Evolutionary conservation across 2,797 vertebrate genomes (phyloP).

Genomic region (Channallabes apus): DNA sequence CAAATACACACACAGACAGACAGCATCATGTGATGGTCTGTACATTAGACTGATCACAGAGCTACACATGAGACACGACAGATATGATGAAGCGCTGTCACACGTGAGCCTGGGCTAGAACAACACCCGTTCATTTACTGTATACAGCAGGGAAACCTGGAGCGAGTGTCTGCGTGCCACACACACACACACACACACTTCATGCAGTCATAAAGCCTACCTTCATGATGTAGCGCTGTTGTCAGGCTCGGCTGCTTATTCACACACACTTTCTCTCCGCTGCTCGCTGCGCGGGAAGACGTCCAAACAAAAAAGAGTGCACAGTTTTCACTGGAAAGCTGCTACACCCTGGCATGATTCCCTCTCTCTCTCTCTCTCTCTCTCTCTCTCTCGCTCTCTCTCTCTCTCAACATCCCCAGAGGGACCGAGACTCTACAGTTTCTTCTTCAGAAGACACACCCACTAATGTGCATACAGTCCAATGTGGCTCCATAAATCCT

Average conservation of each 20-base stretch:
- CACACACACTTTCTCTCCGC: slow-evolving; percentile 29
- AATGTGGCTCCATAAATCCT: slow-evolving; percentile 22
- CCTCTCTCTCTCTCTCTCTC: slow-evolving; percentile 28
- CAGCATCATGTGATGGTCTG: background rate
- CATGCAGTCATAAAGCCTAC: slow-evolving; percentile 30
- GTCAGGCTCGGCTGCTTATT: slow-evolving; percentile 6
- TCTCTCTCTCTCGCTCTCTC: background rate
- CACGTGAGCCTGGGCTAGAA: background rate
- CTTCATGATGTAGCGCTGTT: slow-evolving; percentile 48
- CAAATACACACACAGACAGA: background rate
- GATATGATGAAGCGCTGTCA: background rate
- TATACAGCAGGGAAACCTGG: background rate
- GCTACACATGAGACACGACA: background rate
- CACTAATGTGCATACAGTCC: slow-evolving; percentile 10
- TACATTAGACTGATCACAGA: background rate
- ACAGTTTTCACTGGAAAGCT: slow-evolving; percentile 47
- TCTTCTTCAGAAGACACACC: slow-evolving; percentile 36
- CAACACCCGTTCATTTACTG: background rate
- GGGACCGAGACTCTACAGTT: slow-evolving; percentile 34
- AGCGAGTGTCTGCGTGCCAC: background rate
- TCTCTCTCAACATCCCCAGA: slow-evolving; percentile 21
- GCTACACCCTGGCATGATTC: slow-evolving; percentile 49
- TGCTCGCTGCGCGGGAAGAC: slow-evolving; percentile 29
- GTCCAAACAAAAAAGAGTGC: slow-evolving; percentile 25
- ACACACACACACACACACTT: slow-evolving; percentile 19